These are phyloP conservation scores for Seladonia tumulorum DNA, from an alignment of 2,888 invertebrate species.

Conservation along the genomic window DNA sequence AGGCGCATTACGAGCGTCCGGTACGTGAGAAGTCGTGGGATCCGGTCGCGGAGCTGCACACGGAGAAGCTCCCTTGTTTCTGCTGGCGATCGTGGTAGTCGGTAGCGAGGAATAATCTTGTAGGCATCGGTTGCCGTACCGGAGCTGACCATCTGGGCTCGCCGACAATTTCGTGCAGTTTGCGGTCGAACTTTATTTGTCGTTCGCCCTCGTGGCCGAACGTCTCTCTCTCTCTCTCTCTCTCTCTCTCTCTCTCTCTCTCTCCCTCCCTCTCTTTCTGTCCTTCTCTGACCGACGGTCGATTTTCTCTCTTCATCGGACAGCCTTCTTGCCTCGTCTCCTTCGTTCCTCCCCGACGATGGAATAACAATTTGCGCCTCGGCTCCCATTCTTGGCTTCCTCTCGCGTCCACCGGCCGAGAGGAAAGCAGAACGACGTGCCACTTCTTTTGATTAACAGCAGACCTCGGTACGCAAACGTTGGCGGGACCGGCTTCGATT, in stretches of 20 bases:
- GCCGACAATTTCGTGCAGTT: conserved; percentile 80
- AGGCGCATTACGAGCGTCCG: conserved; percentile 75
- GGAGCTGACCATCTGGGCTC: conserved; percentile 78
- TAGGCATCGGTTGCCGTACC: conserved; percentile 70
- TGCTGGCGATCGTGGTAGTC: conserved; percentile 65
- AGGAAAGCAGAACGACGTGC: conserved; percentile 1
- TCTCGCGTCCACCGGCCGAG: conserved; percentile 22
- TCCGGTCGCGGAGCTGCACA: conserved; percentile 58
- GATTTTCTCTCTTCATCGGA: conserved; percentile 16
- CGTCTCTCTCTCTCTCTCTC: conserved; percentile 41
- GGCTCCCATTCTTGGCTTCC: conserved; percentile 57
- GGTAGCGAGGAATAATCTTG: conserved; percentile 75
- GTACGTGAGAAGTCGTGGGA: conserved; percentile 79
- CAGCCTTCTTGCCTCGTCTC: not conserved
- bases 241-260: not conserved
- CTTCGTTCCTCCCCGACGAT: conserved; percentile 25
- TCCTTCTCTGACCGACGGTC: not conserved
- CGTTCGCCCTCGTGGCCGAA: conserved; percentile 74
- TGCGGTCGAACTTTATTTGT: conserved; percentile 81
- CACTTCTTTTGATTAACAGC: conserved; percentile 32
- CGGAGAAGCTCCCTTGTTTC: conserved; percentile 59
- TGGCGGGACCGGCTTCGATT: not conserved
- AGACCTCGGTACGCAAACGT: not conserved
- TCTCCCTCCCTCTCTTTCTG: not conserved
- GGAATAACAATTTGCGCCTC: conserved; percentile 70